Conservation (phyloP, 2,113 vertebrate species). For the Ceyx melanurus region DNA sequence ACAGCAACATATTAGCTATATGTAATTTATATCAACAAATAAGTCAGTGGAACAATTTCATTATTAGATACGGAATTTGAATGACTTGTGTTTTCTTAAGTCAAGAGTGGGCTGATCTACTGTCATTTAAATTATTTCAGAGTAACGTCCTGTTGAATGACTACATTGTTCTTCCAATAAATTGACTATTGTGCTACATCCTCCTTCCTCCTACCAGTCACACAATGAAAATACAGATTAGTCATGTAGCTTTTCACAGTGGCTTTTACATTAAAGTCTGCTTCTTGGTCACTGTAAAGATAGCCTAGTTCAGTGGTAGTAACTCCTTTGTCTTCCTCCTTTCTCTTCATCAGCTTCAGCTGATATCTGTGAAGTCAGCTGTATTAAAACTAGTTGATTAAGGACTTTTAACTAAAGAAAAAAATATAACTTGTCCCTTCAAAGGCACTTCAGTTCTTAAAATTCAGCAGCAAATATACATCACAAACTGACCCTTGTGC, state of each 20-base stretch:
- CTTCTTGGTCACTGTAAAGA: neutral
- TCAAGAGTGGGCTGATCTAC: constrained; percentile 1
- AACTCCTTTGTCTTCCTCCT: neutral
- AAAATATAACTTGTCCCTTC: neutral
- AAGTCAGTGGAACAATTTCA: constrained; percentile 31
- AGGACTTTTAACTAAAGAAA: neutral
- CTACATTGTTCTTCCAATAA: constrained; percentile 45
- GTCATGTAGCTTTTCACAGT: constrained; percentile 26
- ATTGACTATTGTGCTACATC: constrained; percentile 43
- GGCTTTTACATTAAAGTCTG: neutral
- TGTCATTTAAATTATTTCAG: constrained; percentile 16
- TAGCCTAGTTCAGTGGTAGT: neutral
- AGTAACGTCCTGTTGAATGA: constrained; percentile 40
- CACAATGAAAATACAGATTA: constrained; percentile 49
- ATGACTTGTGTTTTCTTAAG: constrained; percentile 24
- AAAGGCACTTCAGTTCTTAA: neutral
- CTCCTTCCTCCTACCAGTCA: constrained; percentile 36
- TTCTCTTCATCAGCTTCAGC: neutral
- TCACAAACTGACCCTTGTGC: rapidly evolving
- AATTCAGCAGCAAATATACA: neutral
- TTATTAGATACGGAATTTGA: constrained; percentile 7
- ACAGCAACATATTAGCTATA: constrained; percentile 44
- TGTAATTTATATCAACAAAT: constrained; percentile 52
- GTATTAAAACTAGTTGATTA: neutral
- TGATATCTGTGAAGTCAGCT: neutral